phyloP scores from a whole-genome alignment of 2,113 vertebrate species.

The Syngnathus floridae region DNA sequence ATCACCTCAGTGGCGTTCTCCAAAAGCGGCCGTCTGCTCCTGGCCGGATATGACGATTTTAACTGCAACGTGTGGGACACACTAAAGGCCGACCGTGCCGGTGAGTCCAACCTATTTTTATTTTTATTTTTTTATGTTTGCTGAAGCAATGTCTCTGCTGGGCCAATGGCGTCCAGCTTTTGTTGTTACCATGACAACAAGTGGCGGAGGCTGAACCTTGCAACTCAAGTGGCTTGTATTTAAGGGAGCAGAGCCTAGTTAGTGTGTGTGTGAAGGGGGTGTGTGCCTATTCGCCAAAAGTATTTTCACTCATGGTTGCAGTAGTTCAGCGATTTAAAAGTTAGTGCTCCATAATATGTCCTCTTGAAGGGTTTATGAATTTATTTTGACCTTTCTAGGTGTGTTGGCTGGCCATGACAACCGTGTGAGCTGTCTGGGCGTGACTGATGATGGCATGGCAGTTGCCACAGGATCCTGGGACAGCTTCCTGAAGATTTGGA shows the following conservation, averaged over 20 bases:
- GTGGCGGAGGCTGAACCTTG: no score
- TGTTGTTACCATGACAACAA: no score
- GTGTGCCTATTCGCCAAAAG: no score
- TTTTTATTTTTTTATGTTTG: no score
- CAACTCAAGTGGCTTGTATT: no score
- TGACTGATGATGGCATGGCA: slow-evolving; percentile 98
- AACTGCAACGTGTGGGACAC: slow-evolving; percentile 99
- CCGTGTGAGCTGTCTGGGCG: slow-evolving; percentile 98
- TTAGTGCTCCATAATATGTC: not conserved
- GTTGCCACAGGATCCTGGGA: slow-evolving; percentile 99
- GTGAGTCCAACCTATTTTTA: slow-evolving; percentile 52
- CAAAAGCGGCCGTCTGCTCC: slow-evolving; percentile 94
- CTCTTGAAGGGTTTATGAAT: not conserved
- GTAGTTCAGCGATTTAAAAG: not conserved
- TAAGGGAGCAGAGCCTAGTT: no score
- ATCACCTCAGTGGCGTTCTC: slow-evolving; percentile 99
- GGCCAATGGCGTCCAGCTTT: no score
- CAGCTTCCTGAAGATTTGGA: slow-evolving; percentile 99
- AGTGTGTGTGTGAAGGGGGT: no score
- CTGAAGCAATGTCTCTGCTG: no score
- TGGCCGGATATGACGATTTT: slow-evolving; percentile 97
- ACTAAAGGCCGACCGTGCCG: slow-evolving; percentile 95
- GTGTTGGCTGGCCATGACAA: slow-evolving; percentile 98
- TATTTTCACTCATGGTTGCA: no score
- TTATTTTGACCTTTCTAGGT: slow-evolving; percentile 64